Evolutionary conservation across 2,888 invertebrate species (phyloP).

Genomic region (Spilarctia lutea): DNA sequence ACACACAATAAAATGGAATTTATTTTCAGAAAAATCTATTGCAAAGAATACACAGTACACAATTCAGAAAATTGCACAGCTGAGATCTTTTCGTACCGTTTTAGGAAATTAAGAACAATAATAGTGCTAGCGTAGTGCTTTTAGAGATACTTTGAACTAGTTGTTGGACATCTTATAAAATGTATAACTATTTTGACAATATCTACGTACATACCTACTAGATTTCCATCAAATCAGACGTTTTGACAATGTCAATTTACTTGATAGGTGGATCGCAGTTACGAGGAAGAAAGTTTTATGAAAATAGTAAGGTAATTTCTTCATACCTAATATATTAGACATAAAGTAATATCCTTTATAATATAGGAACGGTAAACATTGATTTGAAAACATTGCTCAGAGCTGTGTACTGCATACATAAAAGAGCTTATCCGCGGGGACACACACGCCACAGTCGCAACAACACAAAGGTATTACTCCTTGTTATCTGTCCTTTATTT

Average conservation of each 20-base stretch:
- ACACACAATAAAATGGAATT: not conserved
- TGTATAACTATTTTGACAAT: too few species aligned
- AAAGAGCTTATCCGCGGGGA: not conserved
- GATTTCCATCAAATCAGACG: not conserved
- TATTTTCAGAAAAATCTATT: not conserved
- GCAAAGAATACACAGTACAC: too few species aligned
- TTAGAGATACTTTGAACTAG: too few species aligned
- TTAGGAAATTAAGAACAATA: not conserved
- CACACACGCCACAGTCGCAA: not conserved
- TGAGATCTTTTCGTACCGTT: not conserved
- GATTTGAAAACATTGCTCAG: not conserved
- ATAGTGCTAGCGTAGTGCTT: too few species aligned
- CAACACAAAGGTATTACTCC: conserved; percentile 3
- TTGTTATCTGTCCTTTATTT: not conserved
- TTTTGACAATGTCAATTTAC: not conserved
- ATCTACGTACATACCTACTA: too few species aligned
- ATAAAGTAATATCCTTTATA: not conserved
- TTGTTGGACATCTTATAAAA: too few species aligned
- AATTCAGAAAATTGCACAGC: not conserved
- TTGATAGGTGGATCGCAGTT: not conserved
- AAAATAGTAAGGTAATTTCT: not conserved
- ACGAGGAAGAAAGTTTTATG: not conserved
- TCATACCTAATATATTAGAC: not conserved
- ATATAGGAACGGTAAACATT: not conserved
- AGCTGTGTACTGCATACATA: not conserved